Evolutionary conservation across 23 tunicate species (phyloP), one percentile per base, ranked within the genome.

Genomic region (Diplosoma virens): DNA sequence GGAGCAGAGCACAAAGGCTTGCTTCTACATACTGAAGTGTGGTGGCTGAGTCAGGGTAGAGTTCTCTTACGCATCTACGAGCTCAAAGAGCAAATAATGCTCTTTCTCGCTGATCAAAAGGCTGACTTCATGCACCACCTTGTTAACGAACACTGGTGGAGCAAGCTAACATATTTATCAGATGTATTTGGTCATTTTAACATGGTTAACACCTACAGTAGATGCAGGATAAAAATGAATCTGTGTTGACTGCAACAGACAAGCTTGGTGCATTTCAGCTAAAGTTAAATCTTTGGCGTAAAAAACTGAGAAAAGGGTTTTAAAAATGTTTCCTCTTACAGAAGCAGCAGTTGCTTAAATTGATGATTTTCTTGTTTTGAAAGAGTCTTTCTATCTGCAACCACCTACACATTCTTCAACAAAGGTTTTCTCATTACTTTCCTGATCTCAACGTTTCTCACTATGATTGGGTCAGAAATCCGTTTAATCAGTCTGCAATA

Each of bases 111-210:
- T n/a, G n/a, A n/a, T n/a, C n/a, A n/a, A n/a, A n/a, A n/a, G n/a
- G n/a, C n/a, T n/a, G n/a, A n/a, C n/a, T n/a, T n/a, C n/a, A n/a
- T n/a, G n/a, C n/a, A n/a, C n/a, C n/a, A n/a, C n/a, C n/a, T n/a
- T n/a, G n/a, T n/a, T n/a, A n/a, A n/a, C n/a, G n/a, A 65, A 27
- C 37, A 65, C 18, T 65, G 71, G 71, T 65, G 71, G 28, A 37
- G 9, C 28, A 65, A 30, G 71, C 30, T 65, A 65, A 37, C 71
- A 65, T 22, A 65, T 37, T 27, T 46, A 17, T 14, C 53, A 11
- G n/a, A n/a, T n/a, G n/a, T n/a, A n/a, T n/a, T n/a, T n/a, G n/a
- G n/a, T n/a, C n/a, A n/a, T n/a, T n/a, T n/a, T n/a, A n/a, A n/a
- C n/a, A n/a, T n/a, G n/a, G n/a, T n/a, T n/a, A n/a, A n/a, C n/a